Evolutionary conservation across 2,113 vertebrate species (phyloP), one percentile per base, ranked within the genome.

Genomic region (Fulica atra): DNA sequence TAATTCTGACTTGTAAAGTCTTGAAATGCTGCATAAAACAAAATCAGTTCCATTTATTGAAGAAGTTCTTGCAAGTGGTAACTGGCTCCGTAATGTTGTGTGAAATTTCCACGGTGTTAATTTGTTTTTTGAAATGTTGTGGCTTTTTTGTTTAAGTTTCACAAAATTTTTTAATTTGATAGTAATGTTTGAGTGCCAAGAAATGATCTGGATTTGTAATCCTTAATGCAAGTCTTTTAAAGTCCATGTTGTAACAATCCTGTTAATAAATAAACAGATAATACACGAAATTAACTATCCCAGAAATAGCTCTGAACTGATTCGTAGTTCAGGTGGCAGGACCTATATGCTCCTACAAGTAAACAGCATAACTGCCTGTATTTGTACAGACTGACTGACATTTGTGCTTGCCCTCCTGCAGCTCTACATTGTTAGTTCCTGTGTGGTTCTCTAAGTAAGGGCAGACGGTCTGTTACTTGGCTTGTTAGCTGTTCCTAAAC

Each of bases 241-340:
- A 89, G 78, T 90, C 64, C 33, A 46, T 83, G 82, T 76, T 96
- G 94, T 96, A 96, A 90, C 42, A 78, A 59, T 90, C 60, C 76
- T 89, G 77, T 92, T 93, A 68, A 71, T 90, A 68, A 97, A 95
- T 95, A 96, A 95, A 93, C 71, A 77, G 48, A 73, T 78, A 66
- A 73, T 78, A 86, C n/a, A 40, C 44, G 53, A 65, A 72, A 80
- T 60, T 57, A 70, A 65, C 71, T 64, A 88, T 7, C 5, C 51
- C 69, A 90, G 69, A 78, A 88, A 74, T 36, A n/a, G 28, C 78
- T 90, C 70, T 90, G 69, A 87, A 84, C 48, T 78, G 56, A 73
- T 40, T 88, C 70, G 46, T 83, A 91, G 59, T 86, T 95, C 31
- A 81, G 69, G 44, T 72, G 50, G 13, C 42, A 88, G 66, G 74